Evolutionary conservation across 2,113 vertebrate genomes (phyloP).

Genomic region (Hippocampus zosterae): DNA sequence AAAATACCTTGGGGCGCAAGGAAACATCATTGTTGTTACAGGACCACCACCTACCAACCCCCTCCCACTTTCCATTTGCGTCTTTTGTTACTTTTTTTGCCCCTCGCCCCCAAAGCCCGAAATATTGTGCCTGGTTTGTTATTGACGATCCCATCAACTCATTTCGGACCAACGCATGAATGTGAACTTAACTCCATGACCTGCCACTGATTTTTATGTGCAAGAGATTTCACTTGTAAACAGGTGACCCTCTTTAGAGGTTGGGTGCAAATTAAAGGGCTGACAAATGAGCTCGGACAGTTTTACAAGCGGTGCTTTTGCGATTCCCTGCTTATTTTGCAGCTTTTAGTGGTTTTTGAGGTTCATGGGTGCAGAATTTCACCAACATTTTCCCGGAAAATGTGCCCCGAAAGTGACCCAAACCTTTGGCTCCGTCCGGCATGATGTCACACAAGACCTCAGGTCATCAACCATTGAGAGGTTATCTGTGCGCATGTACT

Average conservation of each 20-base stretch:
- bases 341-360: background rate
- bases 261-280: constrained; percentile 5
- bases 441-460: background rate
- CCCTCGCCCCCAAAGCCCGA: background rate
- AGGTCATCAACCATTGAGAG: no score
- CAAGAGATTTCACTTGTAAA: constrained; percentile 1
- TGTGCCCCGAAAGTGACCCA: background rate
- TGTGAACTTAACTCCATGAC: constrained; percentile 4
- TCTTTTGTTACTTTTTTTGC: constrained; percentile 14
- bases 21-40: constrained; percentile 39
- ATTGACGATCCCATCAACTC: background rate
- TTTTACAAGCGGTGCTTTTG: background rate
- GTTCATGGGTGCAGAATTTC: constrained; percentile 2
- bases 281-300: background rate
- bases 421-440: background rate
- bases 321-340: background rate
- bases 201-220: constrained; percentile 1
- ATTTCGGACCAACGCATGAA: constrained; percentile 6
- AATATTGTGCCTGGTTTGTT: background rate
- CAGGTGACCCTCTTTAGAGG: background rate
- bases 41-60: constrained; percentile 4
- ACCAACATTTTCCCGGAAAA: background rate
- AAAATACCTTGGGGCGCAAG: constrained; percentile 45
- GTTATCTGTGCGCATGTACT: no score
- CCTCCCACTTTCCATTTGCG: background rate